Percentiles rank a stretch among this genome's conserved stretches.
phyloP scores from a whole-genome alignment of 2,797 vertebrate genomes.

The Podargus strigoides region DNA sequence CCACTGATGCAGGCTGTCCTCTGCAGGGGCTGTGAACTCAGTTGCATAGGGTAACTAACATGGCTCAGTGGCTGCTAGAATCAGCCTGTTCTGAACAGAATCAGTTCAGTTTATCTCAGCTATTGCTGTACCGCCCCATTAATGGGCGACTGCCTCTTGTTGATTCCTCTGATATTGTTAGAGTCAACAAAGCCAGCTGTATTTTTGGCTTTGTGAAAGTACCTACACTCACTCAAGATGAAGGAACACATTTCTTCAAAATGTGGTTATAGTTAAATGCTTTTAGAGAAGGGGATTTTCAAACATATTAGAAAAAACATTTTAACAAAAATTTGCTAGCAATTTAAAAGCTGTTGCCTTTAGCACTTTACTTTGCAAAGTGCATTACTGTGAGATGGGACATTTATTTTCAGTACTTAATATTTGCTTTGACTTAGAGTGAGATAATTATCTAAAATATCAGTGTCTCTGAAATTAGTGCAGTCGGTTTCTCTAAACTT shows the following conservation, averaged over 20 bases:
- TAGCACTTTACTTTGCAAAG: not conserved
- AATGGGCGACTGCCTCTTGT: not conserved
- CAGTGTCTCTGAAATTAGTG: not conserved
- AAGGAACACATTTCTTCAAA: not conserved
- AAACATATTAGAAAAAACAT: not conserved
- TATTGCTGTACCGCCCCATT: not conserved
- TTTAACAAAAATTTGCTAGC: not conserved
- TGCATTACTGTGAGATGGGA: not conserved
- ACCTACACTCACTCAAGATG: not conserved
- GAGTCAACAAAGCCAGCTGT: not conserved
- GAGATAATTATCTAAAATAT: constrained; percentile 3
- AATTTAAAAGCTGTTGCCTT: not conserved
- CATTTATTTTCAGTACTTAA: not conserved
- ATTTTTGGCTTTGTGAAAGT: not conserved
- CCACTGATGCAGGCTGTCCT: not conserved
- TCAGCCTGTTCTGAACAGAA: not conserved
- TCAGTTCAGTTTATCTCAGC: not conserved
- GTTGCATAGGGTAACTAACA: not conserved
- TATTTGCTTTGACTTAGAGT: not conserved
- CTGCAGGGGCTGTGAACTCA: not conserved
- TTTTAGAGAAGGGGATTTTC: not conserved
- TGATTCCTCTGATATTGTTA: not conserved
- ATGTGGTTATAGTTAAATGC: not conserved
- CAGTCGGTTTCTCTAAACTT: not conserved
- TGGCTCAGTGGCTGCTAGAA: not conserved